phyloP scores from a whole-genome alignment of 1,140 invertebrate species.

The Medauroidea extradentata region DNA sequence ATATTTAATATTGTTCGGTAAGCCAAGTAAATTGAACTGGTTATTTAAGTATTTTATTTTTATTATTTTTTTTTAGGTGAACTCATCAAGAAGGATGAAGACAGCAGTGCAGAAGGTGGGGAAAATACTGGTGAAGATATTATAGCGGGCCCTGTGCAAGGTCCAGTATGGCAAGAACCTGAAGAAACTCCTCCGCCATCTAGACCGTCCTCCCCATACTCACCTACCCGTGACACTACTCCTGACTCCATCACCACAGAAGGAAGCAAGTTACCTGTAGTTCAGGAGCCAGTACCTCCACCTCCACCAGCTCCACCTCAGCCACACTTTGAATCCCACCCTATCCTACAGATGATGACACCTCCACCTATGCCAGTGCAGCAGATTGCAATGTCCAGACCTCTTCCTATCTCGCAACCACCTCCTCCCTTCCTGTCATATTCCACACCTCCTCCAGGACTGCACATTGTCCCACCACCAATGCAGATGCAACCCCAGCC shows the following conservation, averaged over 20 bases:
- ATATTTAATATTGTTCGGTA: too few relatives aligned
- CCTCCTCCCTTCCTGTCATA: constrained; percentile 8
- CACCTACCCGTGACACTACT: constrained; percentile 9
- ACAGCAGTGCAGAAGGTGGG: too few relatives aligned
- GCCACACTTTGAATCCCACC: not conserved
- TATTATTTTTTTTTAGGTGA: too few relatives aligned
- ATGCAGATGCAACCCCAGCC: constrained; percentile 28
- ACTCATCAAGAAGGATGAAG: too few relatives aligned
- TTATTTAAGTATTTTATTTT: too few relatives aligned
- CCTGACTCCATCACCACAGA: constrained; percentile 1
- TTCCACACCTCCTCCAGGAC: constrained; percentile 17
- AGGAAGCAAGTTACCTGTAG: not conserved
- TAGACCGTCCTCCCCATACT: constrained; percentile 17
- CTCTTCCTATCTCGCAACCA: constrained; percentile 26
- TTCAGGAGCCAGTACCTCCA: not conserved
- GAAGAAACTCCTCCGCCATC: not conserved
- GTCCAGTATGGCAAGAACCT: too few relatives aligned
- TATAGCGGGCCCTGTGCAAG: too few relatives aligned
- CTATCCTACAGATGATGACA: not conserved
- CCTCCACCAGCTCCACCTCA: not conserved
- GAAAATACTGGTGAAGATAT: too few relatives aligned
- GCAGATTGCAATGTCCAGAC: constrained; percentile 12
- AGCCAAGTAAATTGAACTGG: too few relatives aligned
- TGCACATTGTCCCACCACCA: constrained; percentile 19
- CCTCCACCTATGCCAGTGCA: not conserved